Base-by-base conservation (phyloP, 2,888 invertebrate genomes). In the Hyposoter didymator region DNA sequence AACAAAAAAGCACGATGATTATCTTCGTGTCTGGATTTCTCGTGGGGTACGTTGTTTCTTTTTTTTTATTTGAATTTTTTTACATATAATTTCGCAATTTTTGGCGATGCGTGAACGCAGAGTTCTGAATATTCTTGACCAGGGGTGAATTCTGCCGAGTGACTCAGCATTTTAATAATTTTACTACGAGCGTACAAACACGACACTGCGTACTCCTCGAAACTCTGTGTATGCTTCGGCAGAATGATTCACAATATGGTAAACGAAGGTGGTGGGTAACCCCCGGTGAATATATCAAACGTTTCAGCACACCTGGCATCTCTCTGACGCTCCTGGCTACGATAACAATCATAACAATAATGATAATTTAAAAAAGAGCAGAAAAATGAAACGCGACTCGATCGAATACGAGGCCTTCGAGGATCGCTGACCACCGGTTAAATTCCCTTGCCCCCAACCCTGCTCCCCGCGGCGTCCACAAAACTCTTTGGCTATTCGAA, bases 21-120 rank as follows among this genome's bases (percentile, higher is more conserved):
- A 92, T 93, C 89, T 94, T 92, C 88, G 90, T 94, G 79, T 93
- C 94, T 72, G 93, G 93, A 89, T 94, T 93, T 88, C 88, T 94
- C 89, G 92, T 92, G 89, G 93, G 94, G 94, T 94, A 92, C 81
- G 93, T 92, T 43, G 69, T 67, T 87, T 79, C 62, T 8, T 64
- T 22, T 66, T 78, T 84, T 72, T 87, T 82, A 28, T 79, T 86
- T 80, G n/a, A n/a, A n/a, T 22, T 47, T 14, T 12, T 22, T 47
- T 0, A 7, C 5, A 1, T 28, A 59, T 45, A 17, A 43, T 45
- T 62, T 74, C 8, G 19, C 19, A 1, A 55, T 19, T 12, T 19
- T 35, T 10, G 22, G 22, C 14, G 14, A 52, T 8, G 19, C n/a
- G 55, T 39, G 22, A 10, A 55, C 19, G 39, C 5, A n/a, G 0